A percentile compares a stretch with the other conserved stretches of the same genome.
These are phyloP conservation scores for Rallus crepitans DNA, from an alignment of 2,797 vertebrate genomes.

Conservation along the genomic window DNA sequence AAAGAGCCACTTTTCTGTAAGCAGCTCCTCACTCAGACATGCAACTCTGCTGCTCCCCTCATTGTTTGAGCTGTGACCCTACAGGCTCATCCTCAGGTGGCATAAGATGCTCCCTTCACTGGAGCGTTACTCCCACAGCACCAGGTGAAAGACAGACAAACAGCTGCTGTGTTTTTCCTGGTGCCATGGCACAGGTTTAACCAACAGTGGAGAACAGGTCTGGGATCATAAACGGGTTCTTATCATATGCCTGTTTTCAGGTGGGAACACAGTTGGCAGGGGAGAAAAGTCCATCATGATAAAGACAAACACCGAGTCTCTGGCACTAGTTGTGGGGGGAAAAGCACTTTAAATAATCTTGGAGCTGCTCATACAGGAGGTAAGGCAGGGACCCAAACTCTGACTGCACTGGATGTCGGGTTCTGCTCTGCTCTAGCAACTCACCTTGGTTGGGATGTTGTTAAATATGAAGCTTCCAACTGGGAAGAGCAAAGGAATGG, in stretches of 20 bases:
- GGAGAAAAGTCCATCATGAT: not conserved
- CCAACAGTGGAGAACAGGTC: not conserved
- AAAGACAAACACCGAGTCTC: not conserved
- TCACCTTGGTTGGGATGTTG: not conserved
- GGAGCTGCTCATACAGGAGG: not conserved
- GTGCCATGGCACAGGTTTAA: not conserved
- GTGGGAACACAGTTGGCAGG: not conserved
- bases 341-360: not conserved
- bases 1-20: not conserved
- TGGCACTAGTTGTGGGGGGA: not conserved
- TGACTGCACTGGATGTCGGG: not conserved
- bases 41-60: fast-evolving
- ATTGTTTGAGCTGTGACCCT: fast-evolving
- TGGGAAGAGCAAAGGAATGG: not conserved
- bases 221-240: fast-evolving
- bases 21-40: not conserved
- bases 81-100: not conserved
- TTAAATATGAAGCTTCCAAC: not conserved
- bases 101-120: fast-evolving
- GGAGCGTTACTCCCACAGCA: fast-evolving
- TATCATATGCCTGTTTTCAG: fast-evolving
- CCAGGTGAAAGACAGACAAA: not conserved
- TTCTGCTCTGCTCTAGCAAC: not conserved
- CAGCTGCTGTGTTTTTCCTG: not conserved
- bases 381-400: not conserved